These are phyloP conservation scores for Ornithorhynchus anatinus DNA, from an alignment of 2,113 vertebrate genomes.

Conservation along the genomic window DNA sequence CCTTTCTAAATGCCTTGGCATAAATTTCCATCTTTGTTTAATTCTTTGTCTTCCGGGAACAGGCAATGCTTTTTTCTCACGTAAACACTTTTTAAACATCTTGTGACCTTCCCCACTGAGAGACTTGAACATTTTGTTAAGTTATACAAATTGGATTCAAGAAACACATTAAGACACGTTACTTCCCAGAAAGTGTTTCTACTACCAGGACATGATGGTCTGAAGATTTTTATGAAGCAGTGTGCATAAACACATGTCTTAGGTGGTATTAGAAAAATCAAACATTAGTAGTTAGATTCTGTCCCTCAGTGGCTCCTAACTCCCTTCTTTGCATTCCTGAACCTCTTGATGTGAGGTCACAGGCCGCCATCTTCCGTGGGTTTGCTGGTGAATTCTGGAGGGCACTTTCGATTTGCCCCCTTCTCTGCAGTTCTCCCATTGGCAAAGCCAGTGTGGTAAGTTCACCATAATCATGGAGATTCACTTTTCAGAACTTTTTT, in stretches of 20 bases:
- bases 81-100: neutral
- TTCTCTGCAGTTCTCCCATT: too few species aligned
- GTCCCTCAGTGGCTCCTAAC: neutral
- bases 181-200: neutral
- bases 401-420: neutral
- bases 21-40: neutral
- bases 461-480: too few species aligned
- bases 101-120: neutral
- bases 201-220: too few species aligned
- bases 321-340: neutral
- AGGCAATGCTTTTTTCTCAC: neutral
- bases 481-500: too few species aligned
- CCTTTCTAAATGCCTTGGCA: neutral
- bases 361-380: neutral
- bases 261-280: neutral
- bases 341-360: neutral
- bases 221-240: neutral
- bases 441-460: too few species aligned
- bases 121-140: neutral
- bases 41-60: neutral
- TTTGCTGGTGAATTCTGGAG: neutral
- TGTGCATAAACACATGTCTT: neutral
- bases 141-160: neutral
- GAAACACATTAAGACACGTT: neutral
- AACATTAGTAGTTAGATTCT: neutral